Evolutionary conservation across 2,113 vertebrate species (phyloP), one percentile per base, ranked within the genome.

Genomic region (Suricata suricatta): DNA sequence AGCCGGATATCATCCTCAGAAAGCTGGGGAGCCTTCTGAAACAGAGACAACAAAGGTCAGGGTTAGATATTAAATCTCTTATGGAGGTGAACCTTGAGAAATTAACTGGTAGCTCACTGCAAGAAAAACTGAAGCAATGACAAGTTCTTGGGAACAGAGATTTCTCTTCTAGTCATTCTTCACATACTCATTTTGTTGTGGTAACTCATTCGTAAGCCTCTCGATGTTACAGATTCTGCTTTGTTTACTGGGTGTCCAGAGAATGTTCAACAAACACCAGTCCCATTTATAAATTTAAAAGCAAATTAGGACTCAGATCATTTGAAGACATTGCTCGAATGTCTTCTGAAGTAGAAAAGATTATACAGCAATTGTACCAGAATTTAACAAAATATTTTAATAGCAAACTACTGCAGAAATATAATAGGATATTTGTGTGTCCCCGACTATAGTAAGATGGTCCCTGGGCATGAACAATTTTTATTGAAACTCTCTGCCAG

Each of bases 1-100:
- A 98, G 98, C 85, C 99, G 98, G 99, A 98, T 98, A 97, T 99
- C 99, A 99, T 99, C 99, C 97, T 99, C 99, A 63, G 98, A 93
- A 64, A 98, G 98, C 97, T 97, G 99, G 94, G 99, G 99, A 88
- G 99, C 98, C 98, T 99, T 99, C 99, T 99, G 96, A 97, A 98
- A 98, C 10, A 97, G 64, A 92, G 80, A 84, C 83, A 97, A 86
- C 88, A 95, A 96, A 96, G 97, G 86, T n/a, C 35, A 76, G 60
- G 21, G 96, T 97, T 72, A 98, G 96, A 27, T 44, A 25, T 69
- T 63, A 31, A 23, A 68, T 44, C 33, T 86, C 64, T 87, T 21
- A 17, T 0, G n/a, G 10, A 71, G 52, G 17, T 2, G 19, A 63
- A 50, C 9, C 41, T 33, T 41, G 29, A 96, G 80, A 86, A 63